phyloP scores from a whole-genome alignment of 1,140 invertebrate genomes.

The Drosophila quadrilineata region DNA sequence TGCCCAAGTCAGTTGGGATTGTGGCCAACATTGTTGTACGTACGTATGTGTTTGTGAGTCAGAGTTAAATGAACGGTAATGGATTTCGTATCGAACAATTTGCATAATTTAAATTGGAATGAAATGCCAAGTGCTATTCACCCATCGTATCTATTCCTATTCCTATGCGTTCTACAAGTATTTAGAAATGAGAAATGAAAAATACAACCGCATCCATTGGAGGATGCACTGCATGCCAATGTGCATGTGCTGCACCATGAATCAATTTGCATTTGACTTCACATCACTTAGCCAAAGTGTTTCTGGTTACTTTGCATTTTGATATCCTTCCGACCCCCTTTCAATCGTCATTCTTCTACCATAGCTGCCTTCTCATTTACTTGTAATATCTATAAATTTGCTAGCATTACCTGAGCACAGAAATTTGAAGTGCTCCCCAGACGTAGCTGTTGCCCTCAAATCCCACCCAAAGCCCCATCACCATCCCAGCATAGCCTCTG shows the following conservation, averaged over 20 bases:
- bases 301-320: constrained; percentile 24
- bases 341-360: too few relatives aligned
- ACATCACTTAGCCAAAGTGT: constrained; percentile 27
- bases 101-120: constrained; percentile 74
- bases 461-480: not conserved
- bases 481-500: not conserved
- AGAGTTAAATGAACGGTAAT: constrained; percentile 78
- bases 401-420: constrained; percentile 26
- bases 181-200: constrained; percentile 54
- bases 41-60: too few relatives aligned
- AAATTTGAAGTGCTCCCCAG: constrained; percentile 31
- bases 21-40: constrained; percentile 58
- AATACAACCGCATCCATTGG: constrained; percentile 20
- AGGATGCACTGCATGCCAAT: constrained; percentile 9
- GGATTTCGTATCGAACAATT: constrained; percentile 77
- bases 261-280: constrained; percentile 63
- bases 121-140: constrained; percentile 51
- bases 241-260: constrained; percentile 45
- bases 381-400: constrained; percentile 49
- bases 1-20: constrained; percentile 45
- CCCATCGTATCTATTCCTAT: too few relatives aligned
- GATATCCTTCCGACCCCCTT: too few relatives aligned
- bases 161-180: constrained; percentile 15
- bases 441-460: constrained; percentile 26
- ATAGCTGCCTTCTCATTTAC: too few relatives aligned